A percentile compares a stretch with the other conserved stretches of the same genome.
Evolutionary conservation across 2,888 invertebrate species (phyloP).

Genomic region (Drosophila ochracea): DNA sequence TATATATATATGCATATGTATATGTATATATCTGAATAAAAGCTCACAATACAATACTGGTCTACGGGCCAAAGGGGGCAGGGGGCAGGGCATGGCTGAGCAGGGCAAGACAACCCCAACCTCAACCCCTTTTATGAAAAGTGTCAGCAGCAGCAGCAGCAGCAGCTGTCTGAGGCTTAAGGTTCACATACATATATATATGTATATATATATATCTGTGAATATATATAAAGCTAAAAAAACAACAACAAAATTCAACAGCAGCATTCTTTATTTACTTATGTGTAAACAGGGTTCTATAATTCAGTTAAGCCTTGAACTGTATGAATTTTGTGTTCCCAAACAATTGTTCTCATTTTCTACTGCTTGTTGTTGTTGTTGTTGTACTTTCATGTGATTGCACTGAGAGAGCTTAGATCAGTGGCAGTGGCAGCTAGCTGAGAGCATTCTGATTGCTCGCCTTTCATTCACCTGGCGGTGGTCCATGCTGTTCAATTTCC

Average conservation of each 20-base stretch:
- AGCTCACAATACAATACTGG: slow-evolving; percentile 24
- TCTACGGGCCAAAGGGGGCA: neutral
- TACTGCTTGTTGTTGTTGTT: neutral
- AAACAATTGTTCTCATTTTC: slow-evolving; percentile 11
- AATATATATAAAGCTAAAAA: neutral
- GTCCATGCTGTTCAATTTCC: slow-evolving; percentile 31
- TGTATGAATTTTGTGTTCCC: slow-evolving; percentile 27
- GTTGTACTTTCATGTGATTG: slow-evolving; percentile 15
- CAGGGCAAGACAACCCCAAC: slow-evolving; percentile 20
- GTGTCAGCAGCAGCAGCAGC: slow-evolving; percentile 36
- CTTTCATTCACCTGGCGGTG: slow-evolving; percentile 43
- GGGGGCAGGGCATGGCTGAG: neutral
- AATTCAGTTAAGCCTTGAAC: slow-evolving; percentile 28
- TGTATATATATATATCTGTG: neutral
- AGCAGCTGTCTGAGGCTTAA: slow-evolving; percentile 46
- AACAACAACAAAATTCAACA: neutral
- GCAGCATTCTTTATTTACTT: slow-evolving; percentile 5
- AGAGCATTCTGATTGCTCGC: slow-evolving; percentile 40
- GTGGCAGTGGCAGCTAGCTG: neutral
- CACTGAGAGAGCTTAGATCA: slow-evolving; percentile 4
- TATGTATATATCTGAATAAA: slow-evolving; percentile 1
- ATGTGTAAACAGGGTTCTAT: slow-evolving; percentile 4
- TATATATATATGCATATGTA: neutral
- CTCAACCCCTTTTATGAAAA: slow-evolving; percentile 37
- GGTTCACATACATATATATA: slow-evolving; percentile 1